These are phyloP conservation scores for Tyto alba DNA, from an alignment of 2,113 vertebrate species.

Conservation along the genomic window DNA sequence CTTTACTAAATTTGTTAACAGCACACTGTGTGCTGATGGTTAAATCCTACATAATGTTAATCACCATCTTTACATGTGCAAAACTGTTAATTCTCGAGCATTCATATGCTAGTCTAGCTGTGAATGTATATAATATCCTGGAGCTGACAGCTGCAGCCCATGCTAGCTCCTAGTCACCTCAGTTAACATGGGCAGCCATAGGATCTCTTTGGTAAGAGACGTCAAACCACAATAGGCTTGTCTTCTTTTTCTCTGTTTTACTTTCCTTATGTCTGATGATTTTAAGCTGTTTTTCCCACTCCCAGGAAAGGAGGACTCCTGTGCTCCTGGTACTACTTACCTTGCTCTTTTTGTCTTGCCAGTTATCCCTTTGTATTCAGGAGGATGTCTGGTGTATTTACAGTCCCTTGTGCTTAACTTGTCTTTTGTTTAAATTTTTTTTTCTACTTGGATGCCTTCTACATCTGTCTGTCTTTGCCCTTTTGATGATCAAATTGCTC, in stretches of 20 bases:
- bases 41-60: neutral
- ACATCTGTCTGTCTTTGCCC: neutral
- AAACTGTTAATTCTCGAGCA: neutral
- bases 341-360: neutral
- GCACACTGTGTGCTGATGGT: neutral
- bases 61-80: neutral
- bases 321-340: neutral
- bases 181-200: fast-evolving
- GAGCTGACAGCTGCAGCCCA: neutral
- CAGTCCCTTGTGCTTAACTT: neutral
- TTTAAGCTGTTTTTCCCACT: neutral
- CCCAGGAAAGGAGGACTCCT: neutral
- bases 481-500: neutral
- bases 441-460: neutral
- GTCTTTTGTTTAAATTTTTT: neutral
- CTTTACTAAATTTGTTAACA: neutral
- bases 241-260: neutral
- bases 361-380: neutral
- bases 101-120: neutral
- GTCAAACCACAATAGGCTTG: fast-evolving
- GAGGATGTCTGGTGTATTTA: neutral
- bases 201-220: neutral
- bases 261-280: neutral
- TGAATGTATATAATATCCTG: neutral
- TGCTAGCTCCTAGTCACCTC: neutral